These are phyloP conservation scores for Trinorchestia longiramus DNA, from an alignment of 1,140 invertebrate genomes.

Conservation along the genomic window DNA sequence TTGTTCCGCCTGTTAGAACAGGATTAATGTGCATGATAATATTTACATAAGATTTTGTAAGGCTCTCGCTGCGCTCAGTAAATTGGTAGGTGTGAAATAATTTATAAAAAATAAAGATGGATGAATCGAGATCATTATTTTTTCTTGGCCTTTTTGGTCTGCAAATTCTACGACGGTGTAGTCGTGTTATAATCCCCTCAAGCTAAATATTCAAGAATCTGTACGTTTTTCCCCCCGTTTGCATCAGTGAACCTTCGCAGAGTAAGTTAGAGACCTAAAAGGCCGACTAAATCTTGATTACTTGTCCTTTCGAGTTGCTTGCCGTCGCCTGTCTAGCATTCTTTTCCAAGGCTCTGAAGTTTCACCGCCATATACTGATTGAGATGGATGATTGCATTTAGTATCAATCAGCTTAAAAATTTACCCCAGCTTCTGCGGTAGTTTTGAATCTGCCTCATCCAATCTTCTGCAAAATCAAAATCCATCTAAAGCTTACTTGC, in stretches of 20 bases:
- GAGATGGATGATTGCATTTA: neutral
- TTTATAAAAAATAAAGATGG: neutral
- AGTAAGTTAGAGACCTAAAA: neutral
- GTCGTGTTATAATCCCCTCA: neutral
- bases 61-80: neutral
- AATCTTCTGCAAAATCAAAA: neutral
- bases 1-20: conserved; percentile 32
- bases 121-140: conserved; percentile 18
- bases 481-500: neutral
- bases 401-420: neutral
- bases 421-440: neutral
- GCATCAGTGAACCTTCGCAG: neutral
- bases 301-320: too few relatives aligned
- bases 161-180: neutral
- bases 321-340: neutral
- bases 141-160: neutral
- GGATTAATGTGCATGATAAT: neutral
- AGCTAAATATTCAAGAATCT: neutral
- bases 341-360: neutral
- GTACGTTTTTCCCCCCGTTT: neutral
- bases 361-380: neutral
- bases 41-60: conserved; percentile 50
- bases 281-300: neutral
- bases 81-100: conserved; percentile 40
- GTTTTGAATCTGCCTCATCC: conserved; percentile 30